Conservation (phyloP, 1,140 invertebrate genomes). For the Oedothorax gibbosus region DNA sequence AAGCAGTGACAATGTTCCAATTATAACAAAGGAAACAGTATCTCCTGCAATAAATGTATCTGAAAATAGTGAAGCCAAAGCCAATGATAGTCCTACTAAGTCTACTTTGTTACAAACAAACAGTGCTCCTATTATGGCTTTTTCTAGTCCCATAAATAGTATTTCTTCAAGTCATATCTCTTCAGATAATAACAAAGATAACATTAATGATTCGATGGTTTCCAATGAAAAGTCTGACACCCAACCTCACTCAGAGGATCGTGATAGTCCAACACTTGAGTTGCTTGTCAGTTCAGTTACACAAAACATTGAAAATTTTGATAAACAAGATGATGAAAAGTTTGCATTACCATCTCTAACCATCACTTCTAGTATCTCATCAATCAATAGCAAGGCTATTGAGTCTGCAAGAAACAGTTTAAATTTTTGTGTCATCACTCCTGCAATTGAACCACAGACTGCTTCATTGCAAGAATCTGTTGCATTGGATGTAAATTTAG, state of each 20-base stretch:
- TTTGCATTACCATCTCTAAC: constrained; percentile 9
- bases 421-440: constrained; percentile 5
- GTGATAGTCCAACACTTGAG: constrained; percentile 35
- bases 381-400: not conserved
- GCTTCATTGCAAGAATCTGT: not conserved
- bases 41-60: not conserved
- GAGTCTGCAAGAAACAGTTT: not conserved
- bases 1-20: too few relatives aligned
- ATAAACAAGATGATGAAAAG: constrained; percentile 46
- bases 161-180: not conserved
- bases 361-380: too few relatives aligned
- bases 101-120: not conserved
- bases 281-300: constrained; percentile 20
- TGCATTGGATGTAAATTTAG: too few relatives aligned
- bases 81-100: not conserved
- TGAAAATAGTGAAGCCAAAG: not conserved
- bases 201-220: too few relatives aligned
- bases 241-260: not conserved
- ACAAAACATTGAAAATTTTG: constrained; percentile 36
- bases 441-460: not conserved
- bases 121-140: too few relatives aligned
- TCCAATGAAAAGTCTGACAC: too few relatives aligned
- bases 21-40: not conserved
- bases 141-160: too few relatives aligned
- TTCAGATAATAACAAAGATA: not conserved